These are phyloP conservation scores for Rotaria sp. DNA, from an alignment of 2,888 invertebrate species.

Conservation along the genomic window DNA sequence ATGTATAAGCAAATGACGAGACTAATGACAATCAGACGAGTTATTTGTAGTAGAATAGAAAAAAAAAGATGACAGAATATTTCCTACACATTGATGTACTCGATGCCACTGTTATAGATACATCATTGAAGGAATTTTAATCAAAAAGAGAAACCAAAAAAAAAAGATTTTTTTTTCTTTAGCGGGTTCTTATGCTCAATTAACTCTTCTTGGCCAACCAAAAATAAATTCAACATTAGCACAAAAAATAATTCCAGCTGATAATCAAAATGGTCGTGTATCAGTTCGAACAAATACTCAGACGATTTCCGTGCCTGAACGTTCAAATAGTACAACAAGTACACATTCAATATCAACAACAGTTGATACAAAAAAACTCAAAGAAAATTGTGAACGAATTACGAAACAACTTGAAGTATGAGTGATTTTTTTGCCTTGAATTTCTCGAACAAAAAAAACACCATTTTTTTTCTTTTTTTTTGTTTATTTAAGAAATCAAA, in stretches of 20 bases:
- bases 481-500: not conserved
- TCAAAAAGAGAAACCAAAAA: not conserved
- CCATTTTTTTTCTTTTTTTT: not conserved
- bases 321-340: slow-evolving; percentile 20
- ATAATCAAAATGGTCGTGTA: slow-evolving; percentile 17
- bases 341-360: not conserved
- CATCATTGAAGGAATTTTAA: not conserved
- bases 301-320: not conserved
- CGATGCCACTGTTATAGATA: not conserved
- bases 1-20: slow-evolving; percentile 14
- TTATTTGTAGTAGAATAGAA: not conserved
- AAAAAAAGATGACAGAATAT: not conserved
- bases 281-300: not conserved
- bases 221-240: not conserved
- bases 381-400: slow-evolving; percentile 4
- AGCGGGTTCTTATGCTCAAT: slow-evolving; percentile 11
- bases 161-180: not conserved
- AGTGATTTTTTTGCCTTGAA: not conserved
- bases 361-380: not conserved
- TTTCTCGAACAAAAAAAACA: not conserved
- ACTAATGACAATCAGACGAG: slow-evolving; percentile 15
- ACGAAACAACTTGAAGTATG: slow-evolving; percentile 9
- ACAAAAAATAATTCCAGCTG: not conserved
- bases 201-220: slow-evolving; percentile 23
- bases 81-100: not conserved